These are phyloP conservation scores for Torymus aiolomorphi DNA, from an alignment of 2,888 invertebrate species.

Conservation along the genomic window DNA sequence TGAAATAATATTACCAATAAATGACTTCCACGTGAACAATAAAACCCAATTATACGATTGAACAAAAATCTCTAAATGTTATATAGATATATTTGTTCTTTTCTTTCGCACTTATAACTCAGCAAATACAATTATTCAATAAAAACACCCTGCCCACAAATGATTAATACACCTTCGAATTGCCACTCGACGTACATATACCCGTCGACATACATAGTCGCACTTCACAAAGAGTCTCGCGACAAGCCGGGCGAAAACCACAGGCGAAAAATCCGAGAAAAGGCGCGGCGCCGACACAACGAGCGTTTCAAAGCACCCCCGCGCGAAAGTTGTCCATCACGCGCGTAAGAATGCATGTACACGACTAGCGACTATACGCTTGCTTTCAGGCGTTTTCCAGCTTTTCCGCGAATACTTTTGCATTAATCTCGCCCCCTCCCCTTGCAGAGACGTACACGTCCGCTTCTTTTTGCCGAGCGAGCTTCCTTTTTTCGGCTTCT, in stretches of 20 bases:
- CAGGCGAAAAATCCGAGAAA: too few species aligned
- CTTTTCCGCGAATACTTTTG: conserved; percentile 60
- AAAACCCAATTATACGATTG: too few species aligned
- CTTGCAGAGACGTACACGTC: conserved; percentile 4
- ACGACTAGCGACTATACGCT: not conserved
- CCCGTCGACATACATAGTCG: too few species aligned
- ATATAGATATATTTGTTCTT: too few species aligned
- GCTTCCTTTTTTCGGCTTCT: conserved; percentile 26
- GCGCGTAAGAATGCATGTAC: conserved; percentile 31
- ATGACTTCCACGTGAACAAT: too few species aligned
- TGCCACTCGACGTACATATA: not conserved
- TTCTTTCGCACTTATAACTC: too few species aligned
- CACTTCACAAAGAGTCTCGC: too few species aligned
- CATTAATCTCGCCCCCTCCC: conserved; percentile 63
- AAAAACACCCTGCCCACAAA: not conserved
- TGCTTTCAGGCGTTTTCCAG: conserved; percentile 13
- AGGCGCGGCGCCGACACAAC: not conserved
- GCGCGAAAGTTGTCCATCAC: conserved; percentile 10
- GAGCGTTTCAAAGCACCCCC: not conserved
- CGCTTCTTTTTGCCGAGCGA: conserved; percentile 56
- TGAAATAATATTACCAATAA: too few species aligned
- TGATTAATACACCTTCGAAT: not conserved
- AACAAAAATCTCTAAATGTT: too few species aligned
- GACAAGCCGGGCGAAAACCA: too few species aligned
- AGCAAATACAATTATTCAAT: too few species aligned